Percentiles rank a stretch among this genome's conserved stretches.
Evolutionary conservation across 2,113 vertebrate species (phyloP).

Genomic region (Nycticebus coucang): DNA sequence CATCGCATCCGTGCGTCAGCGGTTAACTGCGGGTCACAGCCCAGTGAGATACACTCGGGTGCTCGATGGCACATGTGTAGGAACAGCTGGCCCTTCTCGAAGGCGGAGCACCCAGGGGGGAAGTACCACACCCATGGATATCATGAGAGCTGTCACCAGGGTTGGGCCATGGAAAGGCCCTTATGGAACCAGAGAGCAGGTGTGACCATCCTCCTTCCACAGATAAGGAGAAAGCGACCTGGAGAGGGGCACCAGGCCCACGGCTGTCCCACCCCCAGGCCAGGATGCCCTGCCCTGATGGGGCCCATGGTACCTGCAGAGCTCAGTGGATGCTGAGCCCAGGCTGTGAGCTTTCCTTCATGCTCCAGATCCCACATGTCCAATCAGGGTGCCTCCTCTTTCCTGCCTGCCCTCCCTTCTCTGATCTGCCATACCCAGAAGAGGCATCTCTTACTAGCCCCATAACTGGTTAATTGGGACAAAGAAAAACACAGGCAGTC

Average conservation of each 20-base stretch:
- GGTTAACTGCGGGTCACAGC: fast-evolving
- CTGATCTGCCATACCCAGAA: neutral
- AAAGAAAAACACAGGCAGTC: neutral
- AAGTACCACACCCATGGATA: too few relatives aligned
- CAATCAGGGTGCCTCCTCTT: neutral
- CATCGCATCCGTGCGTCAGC: fast-evolving
- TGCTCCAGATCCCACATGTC: fast-evolving
- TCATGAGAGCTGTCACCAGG: fast-evolving
- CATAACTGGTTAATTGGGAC: neutral
- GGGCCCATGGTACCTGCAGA: fast-evolving
- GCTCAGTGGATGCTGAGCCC: fast-evolving
- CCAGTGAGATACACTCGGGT: fast-evolving
- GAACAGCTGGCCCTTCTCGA: neutral
- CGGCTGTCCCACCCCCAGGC: too few relatives aligned
- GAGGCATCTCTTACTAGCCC: fast-evolving
- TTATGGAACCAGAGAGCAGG: fast-evolving
- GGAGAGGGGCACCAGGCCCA: neutral
- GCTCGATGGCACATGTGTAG: neutral
- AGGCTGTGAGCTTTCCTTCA: fast-evolving
- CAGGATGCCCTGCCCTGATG: fast-evolving
- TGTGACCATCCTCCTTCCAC: fast-evolving
- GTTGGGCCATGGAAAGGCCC: neutral
- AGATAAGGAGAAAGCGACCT: neutral
- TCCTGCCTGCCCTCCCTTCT: too few relatives aligned
- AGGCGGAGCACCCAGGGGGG: neutral